These are phyloP conservation scores for Clostera curtula DNA, from an alignment of 2,888 invertebrate species.

Conservation along the genomic window DNA sequence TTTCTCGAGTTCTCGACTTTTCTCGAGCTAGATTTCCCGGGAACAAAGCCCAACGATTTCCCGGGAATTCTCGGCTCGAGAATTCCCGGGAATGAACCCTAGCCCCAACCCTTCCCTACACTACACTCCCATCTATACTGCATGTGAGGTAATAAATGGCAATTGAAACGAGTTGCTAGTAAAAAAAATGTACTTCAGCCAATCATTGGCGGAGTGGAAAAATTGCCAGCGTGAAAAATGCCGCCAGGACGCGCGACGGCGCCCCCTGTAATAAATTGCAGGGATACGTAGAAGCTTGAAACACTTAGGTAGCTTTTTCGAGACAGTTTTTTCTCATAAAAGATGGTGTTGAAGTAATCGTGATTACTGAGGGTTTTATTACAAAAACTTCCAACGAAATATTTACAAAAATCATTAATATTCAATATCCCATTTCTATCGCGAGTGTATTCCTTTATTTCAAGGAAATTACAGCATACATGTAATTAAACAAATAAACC, in stretches of 20 bases:
- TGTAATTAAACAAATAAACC: too few relatives aligned
- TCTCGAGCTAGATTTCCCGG: too few relatives aligned
- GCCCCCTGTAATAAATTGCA: conserved; percentile 47
- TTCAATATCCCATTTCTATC: too few relatives aligned
- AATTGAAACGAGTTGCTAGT: conserved; percentile 28
- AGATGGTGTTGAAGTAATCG: conserved; percentile 22
- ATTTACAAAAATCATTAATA: too few relatives aligned
- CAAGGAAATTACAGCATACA: too few relatives aligned
- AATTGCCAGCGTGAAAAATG: conserved; percentile 46
- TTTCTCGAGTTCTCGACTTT: too few relatives aligned
- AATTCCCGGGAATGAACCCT: too few relatives aligned
- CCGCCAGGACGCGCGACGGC: conserved; percentile 21
- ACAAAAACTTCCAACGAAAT: too few relatives aligned
- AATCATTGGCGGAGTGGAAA: conserved; percentile 40
- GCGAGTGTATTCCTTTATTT: too few relatives aligned
- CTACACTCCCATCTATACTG: conserved; percentile 7
- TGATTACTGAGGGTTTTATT: too few relatives aligned
- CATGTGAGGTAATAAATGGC: conserved; percentile 30
- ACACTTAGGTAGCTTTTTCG: conserved; percentile 22
- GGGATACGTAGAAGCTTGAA: conserved; percentile 43
- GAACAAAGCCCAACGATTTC: too few relatives aligned
- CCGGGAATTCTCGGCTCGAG: too few relatives aligned
- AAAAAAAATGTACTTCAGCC: conserved; percentile 31
- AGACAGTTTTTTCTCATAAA: conserved; percentile 22
- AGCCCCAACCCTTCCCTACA: neutral